Evolutionary conservation across 2,113 vertebrate genomes (phyloP), one percentile per base, ranked within the genome.

Genomic region (Gopherus flavomarginatus): DNA sequence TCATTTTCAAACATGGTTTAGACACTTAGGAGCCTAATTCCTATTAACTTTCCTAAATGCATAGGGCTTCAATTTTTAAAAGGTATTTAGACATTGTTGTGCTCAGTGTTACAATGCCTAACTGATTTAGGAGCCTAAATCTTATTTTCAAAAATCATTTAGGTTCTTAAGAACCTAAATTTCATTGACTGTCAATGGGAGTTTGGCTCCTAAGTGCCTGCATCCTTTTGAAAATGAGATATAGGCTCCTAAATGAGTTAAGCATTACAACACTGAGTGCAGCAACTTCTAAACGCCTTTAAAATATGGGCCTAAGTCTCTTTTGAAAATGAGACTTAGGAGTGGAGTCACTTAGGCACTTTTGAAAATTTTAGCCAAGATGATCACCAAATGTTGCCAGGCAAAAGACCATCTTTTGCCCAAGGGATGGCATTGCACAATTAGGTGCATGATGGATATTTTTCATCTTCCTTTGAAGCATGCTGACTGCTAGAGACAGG

Each of bases 1-100:
- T 96, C 96, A 96, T 97, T 97, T 97, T 97, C 96, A 97, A 13
- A 62, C 97, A 95, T 96, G 96, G 96, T 96, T 97, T 97, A 97
- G 94, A 90, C 96, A 97, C 95, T 96, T 96, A 97, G 95, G 84
- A 93, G 80, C 69, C 53, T 54, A 54, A 97, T 97, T 96, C 90
- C 87, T 97, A 96, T 97, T 95, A 96, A 97, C 95, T 97, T 96
- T 97, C 96, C 97, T 96, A 97, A 96, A 94, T 96, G 94, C 95
- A 96, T 96, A 96, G 95, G 95, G 90, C 93, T 96, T 57, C 56
- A 57, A 27, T 27, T 27, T 22, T 57, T 57, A 57, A 22, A 57
- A 57, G 56, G 56, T 57, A 57, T 27, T 57, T 57, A 57, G 24
- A 57, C 56, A 27, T 8, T 26, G 24, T 10, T 57, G 26, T 57